phyloP scores from a whole-genome alignment of 2,113 vertebrate species.

The Pipa parva region DNA sequence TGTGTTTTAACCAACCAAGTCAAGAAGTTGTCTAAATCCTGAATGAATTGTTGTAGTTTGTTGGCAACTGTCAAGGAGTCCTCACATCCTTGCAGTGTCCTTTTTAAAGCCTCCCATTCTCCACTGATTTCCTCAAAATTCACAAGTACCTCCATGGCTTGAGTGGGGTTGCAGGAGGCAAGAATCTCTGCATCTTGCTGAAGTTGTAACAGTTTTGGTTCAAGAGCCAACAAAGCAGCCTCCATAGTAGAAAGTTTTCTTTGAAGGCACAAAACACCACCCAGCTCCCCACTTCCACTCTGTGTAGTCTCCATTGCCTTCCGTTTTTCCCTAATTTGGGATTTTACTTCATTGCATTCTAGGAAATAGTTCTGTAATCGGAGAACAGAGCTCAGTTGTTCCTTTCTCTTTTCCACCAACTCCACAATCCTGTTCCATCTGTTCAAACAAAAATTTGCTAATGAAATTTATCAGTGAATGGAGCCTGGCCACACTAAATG shows the following conservation, averaged over 20 bases:
- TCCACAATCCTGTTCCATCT: conserved; percentile 97
- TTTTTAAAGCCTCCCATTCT: conserved; percentile 86
- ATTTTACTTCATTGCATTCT: conserved; percentile 83
- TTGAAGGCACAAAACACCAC: conserved; percentile 75
- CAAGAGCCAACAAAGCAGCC: conserved; percentile 78
- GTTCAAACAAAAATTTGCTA: conserved; percentile 7
- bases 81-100: conserved; percentile 78
- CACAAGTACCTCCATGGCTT: conserved; percentile 75
- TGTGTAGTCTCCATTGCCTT: conserved; percentile 80
- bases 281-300: conserved; percentile 73
- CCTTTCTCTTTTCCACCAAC: conserved; percentile 84
- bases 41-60: conserved; percentile 80
- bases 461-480: too few relatives aligned
- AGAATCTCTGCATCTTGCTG: conserved; percentile 80
- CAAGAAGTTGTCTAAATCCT: conserved; percentile 86
- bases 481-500: too few relatives aligned
- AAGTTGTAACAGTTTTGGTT: conserved; percentile 80
- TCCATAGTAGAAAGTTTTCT: conserved; percentile 86
- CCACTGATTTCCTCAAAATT: conserved; percentile 80
- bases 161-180: conserved; percentile 62
- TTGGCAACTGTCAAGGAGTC: conserved; percentile 79
- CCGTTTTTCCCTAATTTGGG: conserved; percentile 82
- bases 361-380: conserved; percentile 90
- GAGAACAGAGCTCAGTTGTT: conserved; percentile 72
- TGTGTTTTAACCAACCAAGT: conserved; percentile 89